Evolutionary conservation across 2,797 vertebrate species (phyloP), one percentile per base, ranked within the genome.

Genomic region (Xenopus petersii): DNA sequence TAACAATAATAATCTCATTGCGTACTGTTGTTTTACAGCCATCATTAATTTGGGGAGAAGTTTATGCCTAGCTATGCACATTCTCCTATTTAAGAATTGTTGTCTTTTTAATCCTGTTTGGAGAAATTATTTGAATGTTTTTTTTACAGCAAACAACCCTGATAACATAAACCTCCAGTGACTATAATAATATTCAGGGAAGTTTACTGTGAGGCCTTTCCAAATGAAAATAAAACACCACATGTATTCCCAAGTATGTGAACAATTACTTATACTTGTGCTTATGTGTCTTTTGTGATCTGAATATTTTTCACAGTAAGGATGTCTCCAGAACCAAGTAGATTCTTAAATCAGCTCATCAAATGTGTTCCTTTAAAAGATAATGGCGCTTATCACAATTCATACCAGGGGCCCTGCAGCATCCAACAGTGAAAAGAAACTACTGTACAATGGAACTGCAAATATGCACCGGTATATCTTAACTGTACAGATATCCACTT

Each of bases 271-370:
- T 83, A 82, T 48, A 68, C 46, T 46, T 67, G 81, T 85, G 75
- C 68, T 72, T 26, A 70, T 75, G 71, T 79, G n/a, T 4, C 58
- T 85, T 86, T 87, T 83, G 48, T 82, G 80, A 54, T 64, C 49
- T 71, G 70, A 83, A 81, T 84, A 79, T 81, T 88, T 86, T 85
- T 85, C 81, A 74, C 79, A 84, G 67, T 70, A 75, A 79, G 81
- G 82, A 78, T 79, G 26, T 80, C 71, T 80, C 81, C 75, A 84
- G 76, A 73, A 17, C 64, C 75, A 71, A 3, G 68, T 21, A 81
- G 26, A 67, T 73, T 15, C n/a, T 83, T 79, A 70, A 61, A 42
- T 71, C n/a, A 79, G 51, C 83, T 84, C 48, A 64, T 73, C 49
- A 79, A 82, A 80, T 74, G 80, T 74, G 9, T 73, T 77, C 59